Evolutionary conservation across 1,140 invertebrate species (phyloP).

Genomic region (Diabrotica undecimpunctata): DNA sequence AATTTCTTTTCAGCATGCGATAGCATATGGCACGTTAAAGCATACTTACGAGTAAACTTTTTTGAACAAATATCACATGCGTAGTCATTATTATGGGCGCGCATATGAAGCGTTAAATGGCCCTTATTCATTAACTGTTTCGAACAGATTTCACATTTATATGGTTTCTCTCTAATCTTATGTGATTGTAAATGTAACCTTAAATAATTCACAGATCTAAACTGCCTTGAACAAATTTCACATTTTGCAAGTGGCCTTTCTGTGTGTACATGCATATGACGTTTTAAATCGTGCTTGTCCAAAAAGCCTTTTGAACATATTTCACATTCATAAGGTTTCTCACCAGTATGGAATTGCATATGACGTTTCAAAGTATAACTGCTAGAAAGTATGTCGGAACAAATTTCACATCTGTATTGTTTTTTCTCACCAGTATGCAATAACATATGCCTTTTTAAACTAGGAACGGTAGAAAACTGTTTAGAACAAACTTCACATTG

Average conservation of each 20-base stretch:
- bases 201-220: slow-evolving; percentile 50
- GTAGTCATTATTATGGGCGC: no score
- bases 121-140: no score
- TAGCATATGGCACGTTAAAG: no score
- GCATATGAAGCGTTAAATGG: no score
- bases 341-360: slow-evolving; percentile 32
- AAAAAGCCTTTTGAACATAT: slow-evolving; percentile 58
- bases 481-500: no score
- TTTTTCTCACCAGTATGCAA: slow-evolving; percentile 29
- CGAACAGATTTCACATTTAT: no score
- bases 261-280: slow-evolving; percentile 59
- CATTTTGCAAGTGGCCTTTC: slow-evolving; percentile 63
- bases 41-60: no score
- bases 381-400: slow-evolving; percentile 39
- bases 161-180: no score
- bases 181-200: slow-evolving; percentile 67
- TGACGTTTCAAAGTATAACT: slow-evolving; percentile 25
- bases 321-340: slow-evolving; percentile 60
- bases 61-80: no score
- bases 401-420: slow-evolving; percentile 31
- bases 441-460: slow-evolving; percentile 35
- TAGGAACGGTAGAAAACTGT: no score
- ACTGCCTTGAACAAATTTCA: slow-evolving; percentile 55
- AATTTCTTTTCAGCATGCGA: no score
- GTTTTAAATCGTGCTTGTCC: slow-evolving; percentile 62